Evolutionary conservation across 1,140 invertebrate genomes (phyloP), one percentile per base, ranked within the genome.

Genomic region (Drosophila baimaii): DNA sequence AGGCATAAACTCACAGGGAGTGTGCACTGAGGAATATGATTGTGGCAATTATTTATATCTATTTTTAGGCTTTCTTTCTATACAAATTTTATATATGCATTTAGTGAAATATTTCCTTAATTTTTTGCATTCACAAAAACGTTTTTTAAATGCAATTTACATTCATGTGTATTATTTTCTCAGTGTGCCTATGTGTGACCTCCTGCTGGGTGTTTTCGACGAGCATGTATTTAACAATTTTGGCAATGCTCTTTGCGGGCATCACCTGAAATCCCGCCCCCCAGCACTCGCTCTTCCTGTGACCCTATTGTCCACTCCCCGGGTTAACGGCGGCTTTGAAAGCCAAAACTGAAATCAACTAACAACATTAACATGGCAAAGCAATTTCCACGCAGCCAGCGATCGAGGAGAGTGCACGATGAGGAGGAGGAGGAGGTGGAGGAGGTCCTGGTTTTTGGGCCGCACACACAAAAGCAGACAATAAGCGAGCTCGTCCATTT

Each of bases 321-420:
- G 47, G 65, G 35, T 61, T 37, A 29, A 31, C 51, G 73, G 52
- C 61, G 64, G 65, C 63, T 81, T 71, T 76, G 75, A 81, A 85
- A 90, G 81, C 73, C 80, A 81, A 84, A 89, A 84, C 85, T 89
- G 84, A 89, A 88, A 88, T 88, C 83, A 88, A 88, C 83, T 88
- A 89, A 89, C 84, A 89, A 89, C 84, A 89, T 89, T 89, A 89
- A 89, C 84, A 89, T 82, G 61, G 65, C 80, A 75, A 71, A 79
- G 84, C 68, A 89, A 89, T 89, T 89, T 89, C 77, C 66, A 76
- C 68, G 56, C 65, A 69, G 47, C 37, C 46, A 64, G 51, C 61
- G 66, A 54, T 47, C 51, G 65, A 23, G 15, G 47, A 21, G 15
- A 15, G 17, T 13, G 47, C 33, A 21, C 29, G n/a, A n/a, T n/a